These are phyloP conservation scores for Drosophila sechellia DNA, from an alignment of 1,140 invertebrate species.

Conservation along the genomic window DNA sequence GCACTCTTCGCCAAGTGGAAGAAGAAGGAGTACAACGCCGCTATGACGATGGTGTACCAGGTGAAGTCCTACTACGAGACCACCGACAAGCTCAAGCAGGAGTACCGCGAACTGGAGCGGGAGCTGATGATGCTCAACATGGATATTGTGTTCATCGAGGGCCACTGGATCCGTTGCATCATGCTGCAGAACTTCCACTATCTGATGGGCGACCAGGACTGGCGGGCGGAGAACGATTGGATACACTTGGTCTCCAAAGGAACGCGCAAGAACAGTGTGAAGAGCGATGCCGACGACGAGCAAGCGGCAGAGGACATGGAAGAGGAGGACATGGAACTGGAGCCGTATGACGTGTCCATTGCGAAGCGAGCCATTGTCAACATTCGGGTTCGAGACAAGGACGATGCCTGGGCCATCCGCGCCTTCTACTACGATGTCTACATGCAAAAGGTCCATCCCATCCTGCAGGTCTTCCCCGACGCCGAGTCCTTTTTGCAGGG, in stretches of 20 bases:
- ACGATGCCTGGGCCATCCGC: conserved; percentile 82
- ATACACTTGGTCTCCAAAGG: conserved; percentile 61
- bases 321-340: conserved; percentile 18
- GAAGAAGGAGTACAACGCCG: conserved; percentile 76
- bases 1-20: conserved; percentile 78
- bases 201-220: conserved; percentile 74
- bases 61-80: conserved; percentile 77
- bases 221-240: conserved; percentile 78
- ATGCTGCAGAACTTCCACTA: conserved; percentile 84
- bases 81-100: conserved; percentile 64
- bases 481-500: conserved; percentile 62
- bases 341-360: conserved; percentile 60
- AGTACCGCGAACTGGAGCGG: conserved; percentile 66
- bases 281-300: conserved; percentile 1
- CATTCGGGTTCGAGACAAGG: conserved; percentile 74
- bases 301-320: neutral
- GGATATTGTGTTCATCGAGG: conserved; percentile 81
- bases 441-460: conserved; percentile 63
- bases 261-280: neutral
- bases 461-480: conserved; percentile 73
- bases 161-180: conserved; percentile 75
- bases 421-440: conserved; percentile 76
- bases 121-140: conserved; percentile 76
- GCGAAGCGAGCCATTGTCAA: conserved; percentile 70
- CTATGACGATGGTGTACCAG: conserved; percentile 73